Conservation (phyloP, 2,797 vertebrate species). For the Pelobates cultripes region DNA sequence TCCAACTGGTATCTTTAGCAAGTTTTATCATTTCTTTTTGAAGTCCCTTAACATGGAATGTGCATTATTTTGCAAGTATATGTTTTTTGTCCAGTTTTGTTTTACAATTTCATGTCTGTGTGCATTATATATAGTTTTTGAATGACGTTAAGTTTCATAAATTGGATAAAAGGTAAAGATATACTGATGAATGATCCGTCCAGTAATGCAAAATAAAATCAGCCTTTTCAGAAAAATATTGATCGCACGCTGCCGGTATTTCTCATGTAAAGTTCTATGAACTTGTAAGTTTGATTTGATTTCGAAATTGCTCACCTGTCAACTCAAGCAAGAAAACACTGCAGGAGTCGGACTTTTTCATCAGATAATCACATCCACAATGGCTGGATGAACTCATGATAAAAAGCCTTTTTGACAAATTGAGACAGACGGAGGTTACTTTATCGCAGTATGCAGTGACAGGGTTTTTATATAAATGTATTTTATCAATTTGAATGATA, state of each 20-base stretch:
- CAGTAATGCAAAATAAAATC: neutral
- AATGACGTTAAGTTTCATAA: too few species aligned
- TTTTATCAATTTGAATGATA: constrained; percentile 48
- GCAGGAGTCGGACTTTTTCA: constrained; percentile 34
- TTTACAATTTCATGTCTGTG: too few species aligned
- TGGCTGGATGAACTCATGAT: constrained; percentile 50
- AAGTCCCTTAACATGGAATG: too few species aligned
- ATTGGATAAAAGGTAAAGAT: too few species aligned
- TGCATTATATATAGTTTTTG: too few species aligned
- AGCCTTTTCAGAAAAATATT: neutral
- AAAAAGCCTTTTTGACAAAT: constrained; percentile 47
- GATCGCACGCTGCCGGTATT: neutral
- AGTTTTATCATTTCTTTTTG: too few species aligned
- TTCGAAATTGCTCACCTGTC: constrained; percentile 39
- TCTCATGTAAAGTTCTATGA: constrained; percentile 6
- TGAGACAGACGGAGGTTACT: constrained; percentile 42
- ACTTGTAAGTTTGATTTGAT: constrained; percentile 30
- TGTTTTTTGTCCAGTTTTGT: too few species aligned
- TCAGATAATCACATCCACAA: constrained; percentile 47
- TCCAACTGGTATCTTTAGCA: too few species aligned
- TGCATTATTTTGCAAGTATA: too few species aligned
- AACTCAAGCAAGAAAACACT: constrained; percentile 28
- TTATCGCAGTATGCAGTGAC: constrained; percentile 29
- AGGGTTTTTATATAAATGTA: constrained; percentile 41
- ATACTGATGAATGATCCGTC: neutral